Percentiles rank a stretch among this genome's conserved stretches.
Evolutionary conservation across 2,888 invertebrate genomes (phyloP).

Genomic region (Chymomyza fuscimana): DNA sequence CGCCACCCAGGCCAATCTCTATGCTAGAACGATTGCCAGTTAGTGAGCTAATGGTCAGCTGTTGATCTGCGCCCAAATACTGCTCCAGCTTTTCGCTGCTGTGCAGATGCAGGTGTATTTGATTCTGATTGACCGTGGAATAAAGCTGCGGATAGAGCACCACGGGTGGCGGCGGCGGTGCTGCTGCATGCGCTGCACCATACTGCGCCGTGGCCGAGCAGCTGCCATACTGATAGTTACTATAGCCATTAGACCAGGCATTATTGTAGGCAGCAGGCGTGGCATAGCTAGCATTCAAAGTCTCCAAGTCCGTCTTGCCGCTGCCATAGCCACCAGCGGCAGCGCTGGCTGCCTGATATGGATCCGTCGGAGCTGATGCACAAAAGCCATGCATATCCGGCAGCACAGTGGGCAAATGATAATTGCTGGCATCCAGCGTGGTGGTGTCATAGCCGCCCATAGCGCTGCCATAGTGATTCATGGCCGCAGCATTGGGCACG

Average conservation of each 20-base stretch:
- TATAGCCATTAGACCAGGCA: conserved; percentile 83
- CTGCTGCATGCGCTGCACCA: conserved; percentile 59
- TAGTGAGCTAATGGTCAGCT: conserved; percentile 83
- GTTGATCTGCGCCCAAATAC: conserved; percentile 82
- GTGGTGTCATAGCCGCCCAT: conserved; percentile 79
- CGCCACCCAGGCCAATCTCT: conserved; percentile 81
- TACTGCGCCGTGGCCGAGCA: conserved; percentile 77
- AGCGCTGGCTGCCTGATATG: conserved; percentile 73
- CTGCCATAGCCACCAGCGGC: conserved; percentile 43
- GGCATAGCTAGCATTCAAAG: conserved; percentile 73
- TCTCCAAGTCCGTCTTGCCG: conserved; percentile 75
- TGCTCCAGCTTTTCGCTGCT: conserved; percentile 85
- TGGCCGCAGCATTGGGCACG: conserved; percentile 46
- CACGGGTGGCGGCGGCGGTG: conserved; percentile 83
- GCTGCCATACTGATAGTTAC: conserved; percentile 85
- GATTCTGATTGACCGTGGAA: conserved; percentile 92
- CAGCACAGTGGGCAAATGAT: conserved; percentile 83
- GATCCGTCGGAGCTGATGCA: conserved; percentile 78
- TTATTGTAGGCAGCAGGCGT: conserved; percentile 75
- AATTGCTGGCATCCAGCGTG: conserved; percentile 73
- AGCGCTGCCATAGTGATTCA: conserved; percentile 76
- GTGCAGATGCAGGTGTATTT: conserved; percentile 90
- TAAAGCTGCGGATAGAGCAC: conserved; percentile 89
- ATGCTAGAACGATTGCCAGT: conserved; percentile 81
- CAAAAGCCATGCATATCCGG: conserved; percentile 82